Evolutionary conservation across 1,140 invertebrate species (phyloP).

Genomic region (Leptopilina clavipes): DNA sequence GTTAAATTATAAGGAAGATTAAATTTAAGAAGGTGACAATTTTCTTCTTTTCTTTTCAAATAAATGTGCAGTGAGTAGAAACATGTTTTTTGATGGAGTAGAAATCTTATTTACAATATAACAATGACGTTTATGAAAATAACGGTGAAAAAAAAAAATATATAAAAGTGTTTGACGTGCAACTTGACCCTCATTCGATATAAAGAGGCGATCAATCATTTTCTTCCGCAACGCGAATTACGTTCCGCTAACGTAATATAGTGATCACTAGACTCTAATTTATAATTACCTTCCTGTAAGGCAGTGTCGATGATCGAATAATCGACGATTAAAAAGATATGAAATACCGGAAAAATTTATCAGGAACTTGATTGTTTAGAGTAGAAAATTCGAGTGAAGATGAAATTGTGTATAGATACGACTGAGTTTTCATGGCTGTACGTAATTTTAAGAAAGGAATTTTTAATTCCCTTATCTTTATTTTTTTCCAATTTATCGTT

Average conservation of each 20-base stretch:
- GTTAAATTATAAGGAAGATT: not conserved
- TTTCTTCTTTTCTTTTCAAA: not conserved
- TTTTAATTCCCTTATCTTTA: too few relatives aligned
- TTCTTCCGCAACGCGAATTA: constrained; percentile 9
- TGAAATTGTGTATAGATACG: too few relatives aligned
- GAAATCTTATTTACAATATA: not conserved
- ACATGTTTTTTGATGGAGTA: constrained; percentile 9
- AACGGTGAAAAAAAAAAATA: not conserved
- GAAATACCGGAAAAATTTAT: constrained; percentile 31
- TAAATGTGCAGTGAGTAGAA: constrained; percentile 27
- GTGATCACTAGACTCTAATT: constrained; percentile 25
- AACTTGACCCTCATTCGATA: constrained; percentile 5
- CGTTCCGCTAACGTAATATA: constrained; percentile 23
- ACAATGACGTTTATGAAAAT: not conserved
- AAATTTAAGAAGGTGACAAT: too few relatives aligned
- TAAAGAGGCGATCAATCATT: constrained; percentile 18
- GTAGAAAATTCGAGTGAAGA: too few relatives aligned
- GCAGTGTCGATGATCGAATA: constrained; percentile 2
- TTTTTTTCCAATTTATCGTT: too few relatives aligned
- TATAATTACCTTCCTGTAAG: not conserved
- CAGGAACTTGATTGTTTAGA: not conserved
- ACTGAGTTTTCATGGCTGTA: too few relatives aligned
- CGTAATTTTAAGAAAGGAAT: too few relatives aligned
- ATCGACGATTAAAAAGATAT: constrained; percentile 21
- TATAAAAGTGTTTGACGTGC: not conserved